A percentile compares a stretch with the other conserved stretches of the same genome.
These are phyloP conservation scores for Myopa tessellatipennis DNA, from an alignment of 2,888 invertebrate genomes.

Conservation along the genomic window DNA sequence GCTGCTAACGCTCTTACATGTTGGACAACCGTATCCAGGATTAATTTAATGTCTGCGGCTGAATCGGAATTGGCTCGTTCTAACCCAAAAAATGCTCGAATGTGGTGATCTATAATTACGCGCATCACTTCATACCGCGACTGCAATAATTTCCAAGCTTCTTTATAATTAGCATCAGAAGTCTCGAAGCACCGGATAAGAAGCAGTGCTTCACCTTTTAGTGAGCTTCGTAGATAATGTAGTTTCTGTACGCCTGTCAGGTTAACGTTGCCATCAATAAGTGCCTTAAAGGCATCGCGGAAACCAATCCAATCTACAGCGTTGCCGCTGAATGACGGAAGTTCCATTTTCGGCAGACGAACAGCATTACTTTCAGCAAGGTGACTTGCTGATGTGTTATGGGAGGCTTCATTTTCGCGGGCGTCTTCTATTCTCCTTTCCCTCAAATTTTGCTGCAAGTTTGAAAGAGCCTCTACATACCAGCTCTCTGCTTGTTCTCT, in stretches of 20 bases:
- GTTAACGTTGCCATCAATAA: neutral
- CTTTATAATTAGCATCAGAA: constrained; percentile 17
- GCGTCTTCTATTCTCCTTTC: too few relatives aligned
- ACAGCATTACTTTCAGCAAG: neutral
- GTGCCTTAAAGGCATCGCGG: neutral
- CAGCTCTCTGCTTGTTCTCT: neutral
- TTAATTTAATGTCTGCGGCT: neutral
- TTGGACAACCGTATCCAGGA: constrained; percentile 15
- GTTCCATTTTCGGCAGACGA: constrained; percentile 3
- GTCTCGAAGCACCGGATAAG: constrained; percentile 7
- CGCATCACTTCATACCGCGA: constrained; percentile 7
- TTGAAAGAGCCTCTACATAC: too few relatives aligned
- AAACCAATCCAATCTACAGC: neutral
- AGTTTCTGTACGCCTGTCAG: neutral
- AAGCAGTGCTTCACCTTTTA: neutral
- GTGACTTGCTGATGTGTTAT: neutral
- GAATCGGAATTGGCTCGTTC: neutral
- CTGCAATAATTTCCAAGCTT: constrained; percentile 23
- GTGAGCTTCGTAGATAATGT: constrained; percentile 4
- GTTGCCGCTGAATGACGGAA: neutral
- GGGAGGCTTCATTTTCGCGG: too few relatives aligned
- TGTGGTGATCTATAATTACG: constrained; percentile 17
- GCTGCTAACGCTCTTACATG: constrained; percentile 3
- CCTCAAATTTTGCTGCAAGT: too few relatives aligned
- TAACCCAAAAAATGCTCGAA: neutral